Base-by-base conservation (phyloP, 2,113 vertebrate species). In the Brevimyrus niger region DNA sequence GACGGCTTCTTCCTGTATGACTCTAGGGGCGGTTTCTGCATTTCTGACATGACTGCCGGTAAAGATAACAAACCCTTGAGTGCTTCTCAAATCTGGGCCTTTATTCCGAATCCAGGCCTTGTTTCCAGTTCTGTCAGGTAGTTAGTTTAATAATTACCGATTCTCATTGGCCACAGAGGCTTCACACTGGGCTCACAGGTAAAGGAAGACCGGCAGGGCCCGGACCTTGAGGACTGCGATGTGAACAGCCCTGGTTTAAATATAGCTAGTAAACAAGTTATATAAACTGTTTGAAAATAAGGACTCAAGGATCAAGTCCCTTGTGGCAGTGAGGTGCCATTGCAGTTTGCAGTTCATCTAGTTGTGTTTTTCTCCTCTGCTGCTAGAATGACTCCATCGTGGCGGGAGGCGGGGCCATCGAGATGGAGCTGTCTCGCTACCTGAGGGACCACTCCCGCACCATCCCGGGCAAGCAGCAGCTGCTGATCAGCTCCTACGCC, bases 391-490 rank as follows among this genome's bases (percentile, higher is more conserved):
- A 99, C 93, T 98, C 98, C 0, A 93, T 99, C 0, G 98, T 99
- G 4, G 98, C 98, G 0, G 98, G 98, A 0, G 98, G 98, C 0
- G 98, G 98, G 0, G 98, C 98, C 0, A 99, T 99, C 1, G 98
- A 99, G 94, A 99, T 99, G 98, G 98, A 99, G 93, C 96, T 99
- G 35, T 99, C 98, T 73, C 97, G 96, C 69, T 99, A 97, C 94
- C 95, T 99, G 83, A 94, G 98, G 87, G 98, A 99, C 90, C 98
- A 98, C 10, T 99, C 98, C 47, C 95, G 98, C 92, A 99, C 97
- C 95, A 98, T 99, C 93, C 98, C 98, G 0, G 98, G 98, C 48
- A 99, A 99, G 90, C 97, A 98, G 95, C 98, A 99, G 96, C 95
- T 99, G 89, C 93, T 99, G 91, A 99, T 99, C 0, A 98, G 98